Evolutionary conservation across 2,797 vertebrate genomes (phyloP).

Genomic region (Malacoraja senta): DNA sequence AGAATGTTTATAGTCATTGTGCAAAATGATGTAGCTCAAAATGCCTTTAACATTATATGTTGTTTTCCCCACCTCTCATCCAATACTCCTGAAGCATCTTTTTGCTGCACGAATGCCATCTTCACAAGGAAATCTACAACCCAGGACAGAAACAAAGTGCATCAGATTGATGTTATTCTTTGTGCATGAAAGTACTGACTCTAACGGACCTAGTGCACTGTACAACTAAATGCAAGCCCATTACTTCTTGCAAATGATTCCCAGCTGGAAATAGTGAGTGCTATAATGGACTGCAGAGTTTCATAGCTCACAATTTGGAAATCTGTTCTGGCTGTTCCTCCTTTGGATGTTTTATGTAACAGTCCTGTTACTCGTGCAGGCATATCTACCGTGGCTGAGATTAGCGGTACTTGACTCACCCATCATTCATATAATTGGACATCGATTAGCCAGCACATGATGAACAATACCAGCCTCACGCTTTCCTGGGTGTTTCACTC

Average conservation of each 20-base stretch:
- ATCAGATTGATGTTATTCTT: not conserved
- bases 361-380: not conserved
- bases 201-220: not conserved
- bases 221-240: not conserved
- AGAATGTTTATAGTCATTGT: not conserved
- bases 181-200: not conserved
- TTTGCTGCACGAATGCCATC: not conserved
- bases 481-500: not conserved
- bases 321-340: not conserved
- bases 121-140: not conserved
- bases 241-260: not conserved
- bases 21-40: not conserved
- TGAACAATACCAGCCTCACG: not conserved
- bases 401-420: not conserved
- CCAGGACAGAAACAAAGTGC: too few relatives aligned
- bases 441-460: not conserved
- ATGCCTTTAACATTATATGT: not conserved
- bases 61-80: not conserved
- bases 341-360: not conserved
- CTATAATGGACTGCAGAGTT: not conserved
- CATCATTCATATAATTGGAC: not conserved
- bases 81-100: not conserved
- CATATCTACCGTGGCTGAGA: not conserved
- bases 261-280: not conserved
- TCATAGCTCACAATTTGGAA: not conserved